These are phyloP conservation scores for Drosophila willistoni DNA, from an alignment of 1,140 invertebrate species.

Conservation along the genomic window DNA sequence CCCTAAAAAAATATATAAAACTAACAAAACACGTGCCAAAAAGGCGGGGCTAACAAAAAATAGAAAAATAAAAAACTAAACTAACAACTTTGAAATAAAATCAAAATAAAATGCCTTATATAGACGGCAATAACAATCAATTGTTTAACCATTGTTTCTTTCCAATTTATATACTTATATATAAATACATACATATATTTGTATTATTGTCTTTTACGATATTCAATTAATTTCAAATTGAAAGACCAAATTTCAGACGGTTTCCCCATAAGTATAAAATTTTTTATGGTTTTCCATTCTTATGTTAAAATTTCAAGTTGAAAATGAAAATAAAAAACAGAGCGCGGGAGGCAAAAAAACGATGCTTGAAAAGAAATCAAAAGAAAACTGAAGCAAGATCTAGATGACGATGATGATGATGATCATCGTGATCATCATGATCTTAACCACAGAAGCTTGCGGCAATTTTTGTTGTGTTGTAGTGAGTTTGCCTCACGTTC, in stretches of 20 bases:
- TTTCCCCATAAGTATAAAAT: conserved; percentile 55
- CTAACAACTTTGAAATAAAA: conserved; percentile 6
- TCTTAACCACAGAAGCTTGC: conserved; percentile 75
- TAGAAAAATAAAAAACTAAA: conserved; percentile 17
- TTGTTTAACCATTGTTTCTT: conserved; percentile 44
- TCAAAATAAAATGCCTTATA: conserved; percentile 31
- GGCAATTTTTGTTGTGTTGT: conserved; percentile 68
- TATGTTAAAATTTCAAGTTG: conserved; percentile 66
- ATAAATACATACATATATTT: background rate
- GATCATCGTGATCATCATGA: conserved; percentile 28
- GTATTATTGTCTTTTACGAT: conserved; percentile 33
- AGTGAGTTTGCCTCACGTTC: conserved; percentile 62
- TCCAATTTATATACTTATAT: conserved; percentile 17
- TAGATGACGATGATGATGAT: conserved; percentile 57
- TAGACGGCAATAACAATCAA: conserved; percentile 45
- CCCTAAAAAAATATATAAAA: background rate
- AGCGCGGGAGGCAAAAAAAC: conserved; percentile 63
- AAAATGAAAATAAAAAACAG: conserved; percentile 61
- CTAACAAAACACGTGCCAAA: conserved; percentile 12
- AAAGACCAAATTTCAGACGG: conserved; percentile 32
- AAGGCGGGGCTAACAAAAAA: background rate
- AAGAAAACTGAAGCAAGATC: conserved; percentile 67
- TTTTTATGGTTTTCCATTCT: conserved; percentile 62
- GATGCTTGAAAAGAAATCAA: conserved; percentile 52
- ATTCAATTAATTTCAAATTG: conserved; percentile 58